phyloP scores from a whole-genome alignment of 2,888 invertebrate species.

The Caenorhabditis doughertyi region DNA sequence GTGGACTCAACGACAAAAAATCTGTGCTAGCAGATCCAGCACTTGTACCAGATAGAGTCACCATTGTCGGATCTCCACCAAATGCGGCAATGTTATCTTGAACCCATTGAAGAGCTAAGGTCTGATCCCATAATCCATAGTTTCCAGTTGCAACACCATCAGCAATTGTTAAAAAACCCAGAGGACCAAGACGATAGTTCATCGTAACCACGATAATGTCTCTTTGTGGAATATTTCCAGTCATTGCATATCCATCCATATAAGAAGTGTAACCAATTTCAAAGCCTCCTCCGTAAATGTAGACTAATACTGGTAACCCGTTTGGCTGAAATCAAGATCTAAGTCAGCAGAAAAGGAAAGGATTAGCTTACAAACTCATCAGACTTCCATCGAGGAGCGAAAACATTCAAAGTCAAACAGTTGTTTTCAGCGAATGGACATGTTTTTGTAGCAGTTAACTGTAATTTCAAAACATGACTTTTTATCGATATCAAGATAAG shows the following conservation, averaged over 20 bases:
- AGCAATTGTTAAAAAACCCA: constrained; percentile 71
- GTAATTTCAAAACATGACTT: neutral
- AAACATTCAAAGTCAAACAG: constrained; percentile 71
- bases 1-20: constrained; percentile 69
- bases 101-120: constrained; percentile 79
- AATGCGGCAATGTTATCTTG: constrained; percentile 77
- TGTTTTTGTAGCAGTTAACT: constrained; percentile 21
- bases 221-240: constrained; percentile 73
- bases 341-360: too few relatives aligned
- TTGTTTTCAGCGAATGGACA: constrained; percentile 52
- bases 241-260: constrained; percentile 58
- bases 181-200: constrained; percentile 75
- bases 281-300: constrained; percentile 73
- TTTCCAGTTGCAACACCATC: constrained; percentile 70
- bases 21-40: constrained; percentile 75
- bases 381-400: constrained; percentile 67
- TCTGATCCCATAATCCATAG: constrained; percentile 79
- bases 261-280: constrained; percentile 63
- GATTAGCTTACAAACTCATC: constrained; percentile 52
- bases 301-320: constrained; percentile 73
- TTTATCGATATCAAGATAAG: neutral
- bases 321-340: constrained; percentile 41
- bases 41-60: constrained; percentile 80
- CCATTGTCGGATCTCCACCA: constrained; percentile 77
- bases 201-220: constrained; percentile 76